phyloP scores from a whole-genome alignment of 1,140 invertebrate species.

The Chlorops oryzae region DNA sequence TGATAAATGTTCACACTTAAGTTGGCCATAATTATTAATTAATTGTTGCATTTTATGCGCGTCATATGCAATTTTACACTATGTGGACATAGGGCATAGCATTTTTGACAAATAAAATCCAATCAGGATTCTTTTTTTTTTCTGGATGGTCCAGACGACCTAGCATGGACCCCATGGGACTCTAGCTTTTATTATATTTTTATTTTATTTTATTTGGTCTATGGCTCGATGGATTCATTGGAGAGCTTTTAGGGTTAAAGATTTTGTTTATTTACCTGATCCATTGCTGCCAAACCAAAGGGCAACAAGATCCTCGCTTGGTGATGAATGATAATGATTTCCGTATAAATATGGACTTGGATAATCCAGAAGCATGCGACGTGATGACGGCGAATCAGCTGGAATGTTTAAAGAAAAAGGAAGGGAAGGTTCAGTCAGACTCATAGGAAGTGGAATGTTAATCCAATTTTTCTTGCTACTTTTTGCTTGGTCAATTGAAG shows the following conservation, averaged over 20 bases:
- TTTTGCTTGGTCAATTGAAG: no score
- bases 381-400: constrained; percentile 37
- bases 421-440: no score
- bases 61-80: neutral
- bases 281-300: constrained; percentile 53
- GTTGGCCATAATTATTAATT: constrained; percentile 24
- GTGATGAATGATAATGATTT: constrained; percentile 47
- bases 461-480: no score
- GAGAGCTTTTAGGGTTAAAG: no score
- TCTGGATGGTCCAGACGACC: neutral
- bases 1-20: constrained; percentile 24
- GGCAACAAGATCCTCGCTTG: constrained; percentile 51
- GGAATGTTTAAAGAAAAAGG: constrained; percentile 16
- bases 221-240: no score
- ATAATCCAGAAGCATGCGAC: constrained; percentile 45
- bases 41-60: constrained; percentile 16
- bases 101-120: neutral
- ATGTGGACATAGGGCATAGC: neutral
- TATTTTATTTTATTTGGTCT: no score
- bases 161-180: no score
- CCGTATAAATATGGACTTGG: constrained; percentile 49
- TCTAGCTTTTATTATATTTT: neutral
- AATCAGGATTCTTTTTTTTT: neutral
- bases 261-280: constrained; percentile 42
- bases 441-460: no score